Base-by-base conservation (phyloP, 2,888 invertebrate genomes). In the Unio delphinus region DNA sequence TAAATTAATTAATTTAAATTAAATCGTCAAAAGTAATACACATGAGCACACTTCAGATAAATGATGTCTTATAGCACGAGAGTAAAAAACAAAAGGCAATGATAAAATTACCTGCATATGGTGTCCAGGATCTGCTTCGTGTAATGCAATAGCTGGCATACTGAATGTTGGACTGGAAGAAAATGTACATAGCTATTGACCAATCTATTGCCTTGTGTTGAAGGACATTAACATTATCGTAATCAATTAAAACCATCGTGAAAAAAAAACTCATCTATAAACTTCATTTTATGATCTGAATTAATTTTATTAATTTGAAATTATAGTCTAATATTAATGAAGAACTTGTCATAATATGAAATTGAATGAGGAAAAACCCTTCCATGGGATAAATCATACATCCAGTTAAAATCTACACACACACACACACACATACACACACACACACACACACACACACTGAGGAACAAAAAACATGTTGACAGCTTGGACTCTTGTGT, bases 91-190 rank as follows among this genome's bases (percentile, higher is more conserved):
- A 45, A 11, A 30, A 45, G 3, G 45, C 3, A 45, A 45, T 3
- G 45, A 15, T 15, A 15, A 45, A 67, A 64, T 20, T 64, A 81
- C 89, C 82, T 90, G 90, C 55, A 89, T 80, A 78, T 91, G 90
- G 70, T 90, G 90, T 6, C 90, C 90, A 1, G 91, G 90, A 65
- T 88, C 80, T 0, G 88, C 86, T 75, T 90, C 90, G 75, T 91
- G 90, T 11, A 90, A 78, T 11, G 88, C 80, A 55, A 91, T 70
- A 7, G 89, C 84, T 61, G 84, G 80, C 85, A 90, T 88, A 34
- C 85, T 86, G 78, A 89, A 90, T n/a, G 85, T 89, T 8, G 90
- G 87, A 61, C 90, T 89, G 76, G 6, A 79, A 80, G 30, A 54
- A n/a, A 55, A 61, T 17, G 11, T 59, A 59, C 26, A 26, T 59